phyloP scores from a whole-genome alignment of 2,888 invertebrate genomes.

The Lamellibrachia satsuma region DNA sequence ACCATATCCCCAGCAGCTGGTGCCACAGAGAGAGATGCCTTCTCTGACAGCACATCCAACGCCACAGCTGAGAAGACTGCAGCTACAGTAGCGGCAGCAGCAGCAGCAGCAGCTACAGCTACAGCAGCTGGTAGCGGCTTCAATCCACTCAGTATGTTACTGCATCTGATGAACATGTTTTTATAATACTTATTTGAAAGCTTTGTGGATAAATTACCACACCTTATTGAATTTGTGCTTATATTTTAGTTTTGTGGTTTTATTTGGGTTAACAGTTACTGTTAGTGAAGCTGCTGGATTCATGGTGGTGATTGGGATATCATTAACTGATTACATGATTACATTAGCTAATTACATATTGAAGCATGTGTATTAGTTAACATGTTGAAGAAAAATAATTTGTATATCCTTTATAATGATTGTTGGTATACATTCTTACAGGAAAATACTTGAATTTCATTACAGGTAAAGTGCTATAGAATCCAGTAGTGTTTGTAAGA shows the following conservation, averaged over 20 bases:
- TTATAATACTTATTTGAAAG: background rate
- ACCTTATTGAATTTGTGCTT: background rate
- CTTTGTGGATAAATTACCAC: background rate
- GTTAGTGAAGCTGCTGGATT: background rate
- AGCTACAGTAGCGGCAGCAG: background rate
- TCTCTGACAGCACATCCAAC: background rate
- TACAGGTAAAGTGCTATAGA: background rate
- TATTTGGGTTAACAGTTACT: background rate
- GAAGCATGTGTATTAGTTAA: background rate
- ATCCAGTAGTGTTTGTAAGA: background rate
- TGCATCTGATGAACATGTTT: background rate
- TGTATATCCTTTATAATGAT: background rate
- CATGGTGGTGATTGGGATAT: background rate
- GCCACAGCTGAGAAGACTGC: background rate
- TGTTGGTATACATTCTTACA: background rate
- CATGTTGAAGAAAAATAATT: background rate
- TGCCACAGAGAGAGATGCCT: background rate
- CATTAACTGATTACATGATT: background rate
- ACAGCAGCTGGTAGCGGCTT: slow-evolving; percentile 41
- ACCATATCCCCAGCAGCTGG: background rate
- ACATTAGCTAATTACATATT: background rate
- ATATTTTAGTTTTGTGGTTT: background rate
- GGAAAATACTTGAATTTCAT: background rate
- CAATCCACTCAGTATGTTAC: slow-evolving; percentile 49
- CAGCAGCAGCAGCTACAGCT: background rate